Percentiles rank a stretch among this genome's conserved stretches.
Conservation (phyloP, 2,113 vertebrate species). For the Sander lucioperca region DNA sequence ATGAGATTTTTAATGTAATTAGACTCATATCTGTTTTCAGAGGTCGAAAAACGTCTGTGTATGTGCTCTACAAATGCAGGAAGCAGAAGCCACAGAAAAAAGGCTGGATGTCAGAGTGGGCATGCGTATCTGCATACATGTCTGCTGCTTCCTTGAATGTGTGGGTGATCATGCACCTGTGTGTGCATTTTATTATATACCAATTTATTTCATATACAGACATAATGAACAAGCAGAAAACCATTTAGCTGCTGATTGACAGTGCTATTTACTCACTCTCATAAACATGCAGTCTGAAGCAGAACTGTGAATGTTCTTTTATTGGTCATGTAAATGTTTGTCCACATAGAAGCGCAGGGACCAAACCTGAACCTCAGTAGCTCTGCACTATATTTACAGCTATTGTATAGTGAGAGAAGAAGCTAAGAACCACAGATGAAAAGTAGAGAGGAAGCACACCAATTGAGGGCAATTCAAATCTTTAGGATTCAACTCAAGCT, state of each 20-base stretch:
- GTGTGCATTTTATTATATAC: not conserved
- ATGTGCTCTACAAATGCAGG: constrained; percentile 26
- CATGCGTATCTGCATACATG: not conserved
- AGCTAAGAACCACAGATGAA: constrained; percentile 19
- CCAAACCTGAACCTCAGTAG: not conserved
- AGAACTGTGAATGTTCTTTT: constrained; percentile 8
- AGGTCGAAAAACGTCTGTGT: constrained; percentile 39
- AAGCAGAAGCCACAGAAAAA: constrained; percentile 62
- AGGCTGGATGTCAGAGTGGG: not conserved
- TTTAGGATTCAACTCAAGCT: constrained; percentile 26
- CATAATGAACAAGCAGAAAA: constrained; percentile 1
- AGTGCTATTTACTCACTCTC: not conserved
- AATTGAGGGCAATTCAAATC: constrained; percentile 30
- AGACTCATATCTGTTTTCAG: constrained; percentile 29
- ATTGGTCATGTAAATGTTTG: constrained; percentile 20
- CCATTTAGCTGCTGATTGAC: constrained; percentile 16
- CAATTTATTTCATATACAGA: not conserved
- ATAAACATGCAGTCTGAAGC: constrained; percentile 7
- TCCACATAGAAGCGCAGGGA: constrained; percentile 18
- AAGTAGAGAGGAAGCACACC: constrained; percentile 5
- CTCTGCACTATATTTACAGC: constrained; percentile 14
- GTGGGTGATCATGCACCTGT: constrained; percentile 34
- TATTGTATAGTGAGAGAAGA: not conserved
- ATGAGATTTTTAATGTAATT: constrained; percentile 30
- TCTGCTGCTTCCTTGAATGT: not conserved